Percentiles rank a stretch among this genome's conserved stretches.
Evolutionary conservation across 2,797 vertebrate genomes (phyloP).

Genomic region (Capromys pilorides): DNA sequence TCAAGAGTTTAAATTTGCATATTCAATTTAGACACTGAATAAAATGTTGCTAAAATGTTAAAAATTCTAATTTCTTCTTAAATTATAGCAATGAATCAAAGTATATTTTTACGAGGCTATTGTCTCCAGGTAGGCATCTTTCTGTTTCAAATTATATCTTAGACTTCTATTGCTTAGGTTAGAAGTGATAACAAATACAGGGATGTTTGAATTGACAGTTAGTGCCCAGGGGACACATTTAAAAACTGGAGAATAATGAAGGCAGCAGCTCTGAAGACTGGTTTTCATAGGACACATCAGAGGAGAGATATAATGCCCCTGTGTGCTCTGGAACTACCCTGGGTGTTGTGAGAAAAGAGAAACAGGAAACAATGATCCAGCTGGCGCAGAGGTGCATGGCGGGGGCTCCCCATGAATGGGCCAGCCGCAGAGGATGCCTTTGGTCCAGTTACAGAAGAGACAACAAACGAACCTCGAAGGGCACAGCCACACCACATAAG

Average conservation of each 20-base stretch:
- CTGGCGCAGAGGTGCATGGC: not conserved
- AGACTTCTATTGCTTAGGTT: slow-evolving; percentile 55
- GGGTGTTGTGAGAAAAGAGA: slow-evolving; percentile 15
- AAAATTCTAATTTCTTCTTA: slow-evolving; percentile 70
- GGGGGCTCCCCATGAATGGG: not conserved
- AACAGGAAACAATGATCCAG: slow-evolving; percentile 42
- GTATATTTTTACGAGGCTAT: slow-evolving; percentile 58
- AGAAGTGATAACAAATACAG: slow-evolving; percentile 68
- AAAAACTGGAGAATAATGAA: slow-evolving; percentile 68
- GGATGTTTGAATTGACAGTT: slow-evolving; percentile 70
- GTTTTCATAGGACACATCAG: slow-evolving; percentile 27
- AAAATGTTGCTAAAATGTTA: slow-evolving; percentile 57
- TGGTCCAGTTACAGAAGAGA: not conserved
- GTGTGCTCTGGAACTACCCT: slow-evolving; percentile 56
- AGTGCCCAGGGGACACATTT: slow-evolving; percentile 61
- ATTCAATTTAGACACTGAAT: slow-evolving; percentile 57
- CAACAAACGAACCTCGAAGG: not conserved
- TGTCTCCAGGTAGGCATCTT: slow-evolving; percentile 53
- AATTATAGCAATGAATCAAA: slow-evolving; percentile 60
- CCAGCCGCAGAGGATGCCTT: not conserved
- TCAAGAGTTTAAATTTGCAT: slow-evolving; percentile 2
- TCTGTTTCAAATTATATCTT: slow-evolving; percentile 65
- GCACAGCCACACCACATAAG: not conserved
- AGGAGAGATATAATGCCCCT: slow-evolving; percentile 32
- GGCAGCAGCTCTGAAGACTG: slow-evolving; percentile 44